Evolutionary conservation across 2,888 invertebrate species (phyloP), one percentile per base, ranked within the genome.

Genomic region (Diploptera punctata): DNA sequence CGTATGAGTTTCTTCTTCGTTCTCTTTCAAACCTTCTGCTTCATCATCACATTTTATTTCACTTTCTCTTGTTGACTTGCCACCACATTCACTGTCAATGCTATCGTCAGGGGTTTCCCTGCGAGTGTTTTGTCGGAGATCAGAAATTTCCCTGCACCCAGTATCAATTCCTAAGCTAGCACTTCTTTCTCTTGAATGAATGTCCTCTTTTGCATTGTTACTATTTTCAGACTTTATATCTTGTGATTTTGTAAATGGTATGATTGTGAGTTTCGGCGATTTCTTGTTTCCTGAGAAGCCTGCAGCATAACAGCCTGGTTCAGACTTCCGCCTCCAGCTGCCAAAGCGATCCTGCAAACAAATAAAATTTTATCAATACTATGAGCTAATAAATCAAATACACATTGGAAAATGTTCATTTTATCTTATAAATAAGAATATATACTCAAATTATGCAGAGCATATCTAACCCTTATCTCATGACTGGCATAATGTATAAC

Each of bases 281-380:
- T 57, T 57, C 16, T 57, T 57, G 26, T 24, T 57, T 5, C 31
- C 16, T 3, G 57, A 29, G 26, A 29, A 5, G 3, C 57, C 57
- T n/a, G 73, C 44, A 5, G 73, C 69, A 13, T 74, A 72, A 52
- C 88, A 81, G n/a, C 89, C 89, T 1, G 91, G 92, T 81, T 91
- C 92, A 16, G 91, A 91, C 80, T 91, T 91, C 76, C 91, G 82
- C 78, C 91, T 84, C 91, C 91, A 91, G 71, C 87, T 89, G 9
- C 89, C 87, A 77, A 91, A 88, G 78, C 82, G 82, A 77, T 82
- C 82, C 80, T 82, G 73, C 33, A 74, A 76, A 38, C 2, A 26
- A 29, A 33, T 5, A 33, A 10, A 33, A n/a, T n/a, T n/a, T n/a
- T n/a, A n/a, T n/a, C n/a, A n/a, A n/a, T n/a, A n/a, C n/a, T n/a